Percentiles rank a stretch among this genome's conserved stretches.
Evolutionary conservation across 2,888 invertebrate genomes (phyloP).

Genomic region (Epinotia ramella): DNA sequence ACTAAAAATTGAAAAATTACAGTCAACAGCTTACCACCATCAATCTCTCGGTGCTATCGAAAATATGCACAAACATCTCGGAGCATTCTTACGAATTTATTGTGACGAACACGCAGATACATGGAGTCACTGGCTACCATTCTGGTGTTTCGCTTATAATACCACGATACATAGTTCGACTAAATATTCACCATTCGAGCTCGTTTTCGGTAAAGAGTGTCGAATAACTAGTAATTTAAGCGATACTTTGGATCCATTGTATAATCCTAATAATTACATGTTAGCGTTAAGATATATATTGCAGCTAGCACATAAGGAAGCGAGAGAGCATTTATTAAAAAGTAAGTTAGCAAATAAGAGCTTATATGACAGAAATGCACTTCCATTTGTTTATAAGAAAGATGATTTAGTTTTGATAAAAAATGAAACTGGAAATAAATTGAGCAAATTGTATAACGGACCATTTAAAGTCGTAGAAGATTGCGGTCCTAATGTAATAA

Average conservation of each 20-base stretch:
- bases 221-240: conserved; percentile 44
- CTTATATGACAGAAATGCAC: conserved; percentile 41
- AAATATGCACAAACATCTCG: conserved; percentile 17
- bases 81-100: conserved; percentile 8
- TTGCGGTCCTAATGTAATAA: conserved; percentile 35
- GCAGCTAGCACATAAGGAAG: conserved; percentile 44
- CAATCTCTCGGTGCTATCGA: conserved; percentile 42
- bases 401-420: conserved; percentile 42
- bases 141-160: conserved; percentile 49
- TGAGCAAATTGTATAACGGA: conserved; percentile 36
- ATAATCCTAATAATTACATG: conserved; percentile 46
- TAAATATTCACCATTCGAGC: conserved; percentile 47
- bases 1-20: conserved; percentile 43
- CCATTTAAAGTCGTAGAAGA: conserved; percentile 44
- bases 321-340: not conserved
- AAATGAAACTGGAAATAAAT: conserved; percentile 43
- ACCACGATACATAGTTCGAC: conserved; percentile 47
- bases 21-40: conserved; percentile 20
- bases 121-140: conserved; percentile 48
- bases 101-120: conserved; percentile 3
- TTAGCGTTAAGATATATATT: conserved; percentile 47
- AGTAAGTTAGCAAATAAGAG: conserved; percentile 31
- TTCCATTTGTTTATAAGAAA: conserved; percentile 39
- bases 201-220: conserved; percentile 48
- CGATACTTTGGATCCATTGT: conserved; percentile 45